Conservation (phyloP, 53 echinoderm and acorn worm genomes). For the Luidia sarsii region DNA sequence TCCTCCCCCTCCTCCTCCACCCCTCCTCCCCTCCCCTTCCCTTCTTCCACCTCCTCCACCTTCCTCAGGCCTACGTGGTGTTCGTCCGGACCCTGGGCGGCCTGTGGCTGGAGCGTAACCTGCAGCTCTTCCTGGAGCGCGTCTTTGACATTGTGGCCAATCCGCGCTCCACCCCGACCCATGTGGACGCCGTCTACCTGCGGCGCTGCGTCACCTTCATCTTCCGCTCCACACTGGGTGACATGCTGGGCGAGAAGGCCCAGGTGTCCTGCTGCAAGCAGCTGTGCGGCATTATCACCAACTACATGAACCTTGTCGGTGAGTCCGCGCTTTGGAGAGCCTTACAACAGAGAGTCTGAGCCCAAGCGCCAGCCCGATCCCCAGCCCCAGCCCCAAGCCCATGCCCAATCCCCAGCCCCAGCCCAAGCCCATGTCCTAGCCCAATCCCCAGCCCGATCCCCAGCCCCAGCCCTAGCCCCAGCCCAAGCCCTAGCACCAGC, state of each 20-base stretch:
- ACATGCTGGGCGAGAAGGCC: constrained; percentile 96
- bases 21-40: no score
- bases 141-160: constrained; percentile 87
- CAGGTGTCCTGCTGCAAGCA: constrained; percentile 94
- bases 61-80: constrained; percentile 75
- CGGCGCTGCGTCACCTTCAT: constrained; percentile 93
- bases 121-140: constrained; percentile 78
- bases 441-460: no score
- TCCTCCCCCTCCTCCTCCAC: no score
- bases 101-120: constrained; percentile 94
- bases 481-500: no score
- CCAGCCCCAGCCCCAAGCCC: no score
- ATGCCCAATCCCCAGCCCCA: no score
- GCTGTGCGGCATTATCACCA: constrained; percentile 83
- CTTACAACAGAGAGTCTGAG: no score
- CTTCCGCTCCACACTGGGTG: constrained; percentile 83
- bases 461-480: no score
- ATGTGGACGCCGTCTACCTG: constrained; percentile 95
- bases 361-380: no score
- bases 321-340: no score
- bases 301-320: constrained; percentile 91
- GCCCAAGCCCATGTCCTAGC: no score
- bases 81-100: constrained; percentile 89
- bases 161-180: constrained; percentile 92
- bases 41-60: neutral